phyloP scores from a whole-genome alignment of 1,140 invertebrate species.

The Lepidurus packardi region DNA sequence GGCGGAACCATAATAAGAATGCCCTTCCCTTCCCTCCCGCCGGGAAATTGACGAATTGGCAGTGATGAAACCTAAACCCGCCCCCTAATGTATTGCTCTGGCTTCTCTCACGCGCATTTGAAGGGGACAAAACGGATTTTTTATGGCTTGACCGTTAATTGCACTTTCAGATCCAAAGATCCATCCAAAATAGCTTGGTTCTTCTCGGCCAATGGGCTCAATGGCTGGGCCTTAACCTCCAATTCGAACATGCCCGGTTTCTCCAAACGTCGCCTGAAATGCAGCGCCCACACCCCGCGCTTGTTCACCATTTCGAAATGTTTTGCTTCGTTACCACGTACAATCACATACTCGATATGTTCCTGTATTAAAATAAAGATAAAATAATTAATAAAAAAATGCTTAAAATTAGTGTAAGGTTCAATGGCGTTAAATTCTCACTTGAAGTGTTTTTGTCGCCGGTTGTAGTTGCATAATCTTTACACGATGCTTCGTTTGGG shows the following conservation, averaged over 20 bases:
- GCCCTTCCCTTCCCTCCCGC: background rate
- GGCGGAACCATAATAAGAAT: background rate
- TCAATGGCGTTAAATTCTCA: conserved; percentile 38
- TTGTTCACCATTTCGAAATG: conserved; percentile 60
- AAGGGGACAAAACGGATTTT: background rate
- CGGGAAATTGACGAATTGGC: background rate
- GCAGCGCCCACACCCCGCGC: conserved; percentile 57
- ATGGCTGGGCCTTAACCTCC: conserved; percentile 45
- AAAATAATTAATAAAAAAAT: conserved; percentile 25
- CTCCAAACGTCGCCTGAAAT: conserved; percentile 55
- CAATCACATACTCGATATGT: conserved; percentile 60
- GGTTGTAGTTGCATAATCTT: conserved; percentile 60
- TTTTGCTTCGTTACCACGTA: conserved; percentile 57
- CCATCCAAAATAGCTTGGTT: background rate
- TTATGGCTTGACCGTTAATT: background rate
- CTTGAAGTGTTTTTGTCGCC: conserved; percentile 48
- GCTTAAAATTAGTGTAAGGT: conserved; percentile 33
- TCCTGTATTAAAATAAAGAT: conserved; percentile 42
- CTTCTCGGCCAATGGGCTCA: background rate
- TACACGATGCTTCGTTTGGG: conserved; percentile 57
- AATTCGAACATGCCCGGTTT: conserved; percentile 52
- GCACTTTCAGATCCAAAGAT: conserved; percentile 10
- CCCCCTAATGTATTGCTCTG: background rate
- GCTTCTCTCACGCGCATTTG: background rate
- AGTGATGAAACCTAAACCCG: background rate